Percentiles rank a stretch among this genome's conserved stretches.
phyloP scores from a whole-genome alignment of 2,113 vertebrate genomes.

The Oncorhynchus mykiss region DNA sequence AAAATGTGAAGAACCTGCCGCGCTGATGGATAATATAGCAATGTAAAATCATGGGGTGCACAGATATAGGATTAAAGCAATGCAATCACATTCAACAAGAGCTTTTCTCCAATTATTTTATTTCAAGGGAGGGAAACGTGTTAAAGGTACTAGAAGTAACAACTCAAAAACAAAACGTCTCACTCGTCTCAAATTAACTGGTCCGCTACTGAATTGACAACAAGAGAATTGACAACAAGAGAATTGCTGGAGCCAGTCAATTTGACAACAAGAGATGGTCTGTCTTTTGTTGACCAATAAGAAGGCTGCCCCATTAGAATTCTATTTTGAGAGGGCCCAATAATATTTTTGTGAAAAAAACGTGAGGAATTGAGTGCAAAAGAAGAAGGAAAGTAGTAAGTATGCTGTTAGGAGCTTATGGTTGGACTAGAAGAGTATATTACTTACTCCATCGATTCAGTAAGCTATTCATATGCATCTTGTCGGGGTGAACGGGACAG shows the following conservation, averaged over 20 bases:
- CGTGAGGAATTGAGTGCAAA: neutral
- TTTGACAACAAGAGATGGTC: neutral
- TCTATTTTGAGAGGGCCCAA: no score
- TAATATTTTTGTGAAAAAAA: neutral
- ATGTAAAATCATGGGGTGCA: neutral
- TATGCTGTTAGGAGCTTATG: neutral
- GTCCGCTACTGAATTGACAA: neutral
- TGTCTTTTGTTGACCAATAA: no score
- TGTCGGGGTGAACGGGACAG: constrained; percentile 14
- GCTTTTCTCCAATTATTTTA: neutral
- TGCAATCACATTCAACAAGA: neutral
- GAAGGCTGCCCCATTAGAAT: no score
- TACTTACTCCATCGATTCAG: constrained; percentile 49
- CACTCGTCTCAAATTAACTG: no score
- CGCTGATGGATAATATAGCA: no score
- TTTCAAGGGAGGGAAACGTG: neutral
- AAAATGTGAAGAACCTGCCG: neutral
- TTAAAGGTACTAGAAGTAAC: no score
- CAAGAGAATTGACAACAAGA: neutral
- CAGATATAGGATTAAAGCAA: neutral
- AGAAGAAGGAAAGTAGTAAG: neutral
- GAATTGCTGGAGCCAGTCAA: neutral
- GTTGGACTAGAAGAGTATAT: neutral
- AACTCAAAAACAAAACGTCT: no score
- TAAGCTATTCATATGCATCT: constrained; percentile 47